Percentiles rank a stretch among this genome's conserved stretches.
phyloP scores from a whole-genome alignment of 2,888 invertebrate genomes.

The Brenthis ino region DNA sequence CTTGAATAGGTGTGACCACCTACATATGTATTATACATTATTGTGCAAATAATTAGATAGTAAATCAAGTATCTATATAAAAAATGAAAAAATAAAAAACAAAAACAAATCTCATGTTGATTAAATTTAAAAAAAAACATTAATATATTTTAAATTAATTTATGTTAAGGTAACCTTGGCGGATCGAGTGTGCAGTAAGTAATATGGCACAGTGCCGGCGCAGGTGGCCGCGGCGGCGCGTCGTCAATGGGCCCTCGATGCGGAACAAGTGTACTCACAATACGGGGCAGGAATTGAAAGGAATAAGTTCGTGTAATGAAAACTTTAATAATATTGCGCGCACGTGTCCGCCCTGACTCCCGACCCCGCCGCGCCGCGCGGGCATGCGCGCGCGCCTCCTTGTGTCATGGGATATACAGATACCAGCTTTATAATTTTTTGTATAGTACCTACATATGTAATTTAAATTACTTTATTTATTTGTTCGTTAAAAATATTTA shows the following conservation, averaged over 20 bases:
- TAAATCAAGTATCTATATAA: too few species aligned
- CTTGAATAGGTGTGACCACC: too few species aligned
- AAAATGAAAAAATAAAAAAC: not conserved
- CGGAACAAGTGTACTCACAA: conserved; percentile 54
- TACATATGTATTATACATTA: too few species aligned
- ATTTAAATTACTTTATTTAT: not conserved
- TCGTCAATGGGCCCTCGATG: conserved; percentile 20
- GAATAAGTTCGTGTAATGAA: conserved; percentile 57
- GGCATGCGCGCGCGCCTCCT: conserved; percentile 9
- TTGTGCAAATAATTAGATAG: too few species aligned
- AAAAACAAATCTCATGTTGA: not conserved
- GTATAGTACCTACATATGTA: not conserved
- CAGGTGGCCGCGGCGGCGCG: conserved; percentile 35
- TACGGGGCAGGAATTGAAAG: conserved; percentile 32
- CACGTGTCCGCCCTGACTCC: conserved; percentile 58
- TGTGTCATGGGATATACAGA: not conserved
- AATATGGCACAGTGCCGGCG: conserved; percentile 16
- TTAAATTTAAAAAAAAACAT: not conserved
- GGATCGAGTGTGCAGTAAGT: not conserved
- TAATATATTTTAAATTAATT: not conserved
- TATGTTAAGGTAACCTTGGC: conserved; percentile 1
- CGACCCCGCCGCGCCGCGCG: not conserved
- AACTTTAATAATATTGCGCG: conserved; percentile 76
- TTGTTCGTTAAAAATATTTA: too few species aligned
- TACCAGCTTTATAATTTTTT: not conserved